phyloP scores from a whole-genome alignment of 2,113 vertebrate genomes.

The Actenoides hombroni region DNA sequence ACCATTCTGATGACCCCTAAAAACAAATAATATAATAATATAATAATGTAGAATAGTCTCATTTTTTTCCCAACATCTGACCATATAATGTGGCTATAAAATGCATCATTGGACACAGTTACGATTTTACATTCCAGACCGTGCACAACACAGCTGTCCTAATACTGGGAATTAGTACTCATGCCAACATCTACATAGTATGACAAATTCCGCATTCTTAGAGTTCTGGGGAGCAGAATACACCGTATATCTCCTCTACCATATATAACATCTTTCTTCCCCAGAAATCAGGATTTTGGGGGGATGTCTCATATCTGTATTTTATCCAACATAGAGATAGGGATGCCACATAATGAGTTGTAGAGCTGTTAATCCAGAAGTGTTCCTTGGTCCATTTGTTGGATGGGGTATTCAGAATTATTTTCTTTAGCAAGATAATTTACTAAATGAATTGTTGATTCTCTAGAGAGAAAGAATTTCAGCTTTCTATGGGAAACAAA shows the following conservation, averaged over 20 bases:
- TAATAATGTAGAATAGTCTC: neutral
- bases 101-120: neutral
- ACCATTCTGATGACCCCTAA: constrained; percentile 89
- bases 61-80: neutral
- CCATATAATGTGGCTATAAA: neutral
- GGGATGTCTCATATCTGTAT: rapidly evolving
- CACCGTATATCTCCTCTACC: neutral
- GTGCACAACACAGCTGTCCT: neutral
- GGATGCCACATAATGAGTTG: neutral
- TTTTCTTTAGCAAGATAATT: neutral
- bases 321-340: neutral
- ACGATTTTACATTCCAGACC: neutral
- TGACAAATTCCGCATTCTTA: neutral
- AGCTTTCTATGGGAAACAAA: neutral
- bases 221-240: neutral
- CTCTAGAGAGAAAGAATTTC: neutral
- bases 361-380: neutral
- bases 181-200: rapidly evolving
- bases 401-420: neutral
- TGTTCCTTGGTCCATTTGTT: neutral
- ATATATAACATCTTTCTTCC: neutral
- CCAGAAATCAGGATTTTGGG: neutral
- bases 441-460: neutral
- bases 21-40: neutral
- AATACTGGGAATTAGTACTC: neutral